Base-by-base conservation (phyloP, 2,797 vertebrate genomes). In the Sorex maritimensis region DNA sequence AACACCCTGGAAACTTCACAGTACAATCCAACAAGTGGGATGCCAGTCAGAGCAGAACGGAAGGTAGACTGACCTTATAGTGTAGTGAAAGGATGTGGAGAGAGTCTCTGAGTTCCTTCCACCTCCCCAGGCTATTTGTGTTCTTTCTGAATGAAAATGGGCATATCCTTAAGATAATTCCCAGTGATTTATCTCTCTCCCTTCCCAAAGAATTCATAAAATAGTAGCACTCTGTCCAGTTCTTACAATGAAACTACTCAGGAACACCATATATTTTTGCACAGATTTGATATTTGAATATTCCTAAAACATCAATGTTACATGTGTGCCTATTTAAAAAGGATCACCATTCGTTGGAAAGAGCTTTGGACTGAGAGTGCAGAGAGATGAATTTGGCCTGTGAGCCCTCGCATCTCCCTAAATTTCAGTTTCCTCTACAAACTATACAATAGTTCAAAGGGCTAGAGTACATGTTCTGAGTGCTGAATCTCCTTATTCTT, bases 181-280 rank as follows among this genome's bases (percentile, higher is more conserved):
- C 7, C 9, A 71, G 24, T 24, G 26, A 65, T 65, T 69, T 75
- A 44, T 58, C 30, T 23, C 21, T 71, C 6, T 63, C 10, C 6
- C 19, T 2, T 24, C 19, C 1, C 0, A 3, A 12, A 73, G 28
- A 58, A 14, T 58, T 58, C 1, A 38, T 34, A 44, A 77, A 30
- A 1, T 67, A 65, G 17, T 23, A 75, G 26, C 17, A 44, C 41
- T 52, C 6, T 0, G 11, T 38, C 10, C 55, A 52, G 4, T 61
- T 44, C 46, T 38, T 3, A 7, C 15, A 68, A 81, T 44, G 41
- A 7, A 44, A 44, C 41, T 44, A 44, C 41, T 44, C 41, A 44
- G 21, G 41, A 4, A 17, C 8, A 0, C 30, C 17, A 5, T 4
- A 24, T 1, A 13, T 2, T 0, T 6, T 21, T 7, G 24, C 46